Conservation (phyloP, 2,113 vertebrate genomes). For the Strigops habroptila region DNA sequence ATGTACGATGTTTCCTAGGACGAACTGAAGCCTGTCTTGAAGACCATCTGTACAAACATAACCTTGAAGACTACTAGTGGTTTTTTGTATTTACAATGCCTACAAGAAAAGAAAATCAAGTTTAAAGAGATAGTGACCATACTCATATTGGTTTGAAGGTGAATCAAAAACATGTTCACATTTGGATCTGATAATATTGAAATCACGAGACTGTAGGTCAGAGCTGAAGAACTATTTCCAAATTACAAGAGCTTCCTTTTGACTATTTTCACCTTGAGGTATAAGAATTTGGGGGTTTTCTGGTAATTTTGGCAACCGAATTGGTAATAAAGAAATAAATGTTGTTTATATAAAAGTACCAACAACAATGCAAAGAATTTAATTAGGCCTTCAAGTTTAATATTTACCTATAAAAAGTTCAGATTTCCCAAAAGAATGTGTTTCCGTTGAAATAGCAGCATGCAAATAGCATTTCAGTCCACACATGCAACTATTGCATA, state of each 20-base stretch:
- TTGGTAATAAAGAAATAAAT: not conserved
- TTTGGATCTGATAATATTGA: not conserved
- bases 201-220: not conserved
- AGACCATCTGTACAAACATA: not conserved
- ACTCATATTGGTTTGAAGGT: not conserved
- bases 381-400: not conserved
- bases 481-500: not conserved
- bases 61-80: not conserved
- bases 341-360: not conserved
- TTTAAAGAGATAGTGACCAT: not conserved
- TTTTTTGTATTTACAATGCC: not conserved
- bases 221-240: not conserved
- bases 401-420: not conserved
- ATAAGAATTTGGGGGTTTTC: not conserved
- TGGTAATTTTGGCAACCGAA: not conserved
- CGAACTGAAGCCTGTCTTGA: not conserved
- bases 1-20: not conserved
- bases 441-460: not conserved
- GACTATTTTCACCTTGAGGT: not conserved
- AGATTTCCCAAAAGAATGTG: not conserved
- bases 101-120: not conserved
- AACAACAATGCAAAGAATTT: not conserved
- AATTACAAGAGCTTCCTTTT: not conserved
- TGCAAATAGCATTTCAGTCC: not conserved
- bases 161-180: not conserved